phyloP scores from a whole-genome alignment of 2,113 vertebrate genomes.

The Bufo bufo region DNA sequence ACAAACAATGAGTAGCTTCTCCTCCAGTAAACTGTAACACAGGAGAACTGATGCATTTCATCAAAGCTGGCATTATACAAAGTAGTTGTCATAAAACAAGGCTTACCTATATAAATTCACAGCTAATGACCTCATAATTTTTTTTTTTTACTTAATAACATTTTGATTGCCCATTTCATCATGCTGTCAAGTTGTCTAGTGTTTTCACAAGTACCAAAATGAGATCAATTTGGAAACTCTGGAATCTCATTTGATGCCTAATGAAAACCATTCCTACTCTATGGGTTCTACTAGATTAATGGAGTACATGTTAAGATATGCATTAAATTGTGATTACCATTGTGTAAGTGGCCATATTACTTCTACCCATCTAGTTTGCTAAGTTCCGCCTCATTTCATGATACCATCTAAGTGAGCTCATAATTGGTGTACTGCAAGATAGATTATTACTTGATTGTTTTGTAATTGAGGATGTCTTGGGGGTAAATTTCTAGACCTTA shows the following conservation, averaged over 20 bases:
- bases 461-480: background rate
- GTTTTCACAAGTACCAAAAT: constrained; percentile 13
- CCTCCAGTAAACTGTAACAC: background rate
- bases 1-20: background rate
- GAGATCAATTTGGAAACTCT: constrained; percentile 28
- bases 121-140: constrained; percentile 32
- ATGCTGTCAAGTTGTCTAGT: constrained; percentile 27
- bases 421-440: background rate
- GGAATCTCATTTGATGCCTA: background rate
- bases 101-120: background rate
- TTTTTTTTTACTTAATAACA: constrained; percentile 19
- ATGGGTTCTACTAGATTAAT: constrained; percentile 33
- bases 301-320: background rate
- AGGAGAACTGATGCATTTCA: background rate
- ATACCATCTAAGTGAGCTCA: constrained; percentile 2
- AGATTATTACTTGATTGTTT: background rate
- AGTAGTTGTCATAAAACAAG: background rate
- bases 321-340: constrained; percentile 34
- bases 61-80: background rate
- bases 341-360: background rate
- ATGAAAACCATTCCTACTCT: background rate
- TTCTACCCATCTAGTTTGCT: background rate
- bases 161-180: constrained; percentile 40
- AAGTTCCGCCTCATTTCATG: constrained; percentile 13
- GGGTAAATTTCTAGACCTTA: background rate